Conservation (phyloP, 1,140 invertebrate genomes). For the Brachionus rubens region DNA sequence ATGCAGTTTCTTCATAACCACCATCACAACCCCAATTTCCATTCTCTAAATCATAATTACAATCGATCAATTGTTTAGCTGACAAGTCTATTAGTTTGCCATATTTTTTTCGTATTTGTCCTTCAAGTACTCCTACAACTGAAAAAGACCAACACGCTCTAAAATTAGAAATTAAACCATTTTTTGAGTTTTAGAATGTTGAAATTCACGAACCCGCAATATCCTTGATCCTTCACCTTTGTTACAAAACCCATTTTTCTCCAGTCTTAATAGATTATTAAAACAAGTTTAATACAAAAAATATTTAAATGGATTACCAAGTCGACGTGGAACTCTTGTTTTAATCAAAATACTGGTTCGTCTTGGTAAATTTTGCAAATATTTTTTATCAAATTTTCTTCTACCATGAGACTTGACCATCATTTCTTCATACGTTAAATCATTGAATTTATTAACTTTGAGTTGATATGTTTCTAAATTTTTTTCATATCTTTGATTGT, state of each 20-base stretch:
- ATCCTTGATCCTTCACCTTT: slow-evolving; percentile 41
- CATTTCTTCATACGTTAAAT: slow-evolving; percentile 34
- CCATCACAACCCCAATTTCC: slow-evolving; percentile 68
- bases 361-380: background rate
- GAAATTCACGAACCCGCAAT: slow-evolving; percentile 3
- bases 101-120: slow-evolving; percentile 50
- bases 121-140: slow-evolving; percentile 52
- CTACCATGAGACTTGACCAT: slow-evolving; percentile 1
- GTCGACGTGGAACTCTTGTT: background rate
- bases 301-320: background rate
- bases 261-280: slow-evolving; percentile 38
- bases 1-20: slow-evolving; percentile 56
- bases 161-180: background rate
- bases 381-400: slow-evolving; percentile 7
- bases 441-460: background rate
- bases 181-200: background rate
- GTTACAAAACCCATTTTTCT: slow-evolving; percentile 11
- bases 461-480: background rate
- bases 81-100: slow-evolving; percentile 50
- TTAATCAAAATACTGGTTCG: background rate
- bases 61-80: slow-evolving; percentile 55
- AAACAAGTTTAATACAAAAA: too few species aligned
- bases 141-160: slow-evolving; percentile 46
- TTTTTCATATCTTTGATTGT: background rate
- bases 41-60: slow-evolving; percentile 50